A percentile compares a stretch with the other conserved stretches of the same genome.
Evolutionary conservation across 2,113 vertebrate genomes (phyloP).

Genomic region (Rhipidura dahli): DNA sequence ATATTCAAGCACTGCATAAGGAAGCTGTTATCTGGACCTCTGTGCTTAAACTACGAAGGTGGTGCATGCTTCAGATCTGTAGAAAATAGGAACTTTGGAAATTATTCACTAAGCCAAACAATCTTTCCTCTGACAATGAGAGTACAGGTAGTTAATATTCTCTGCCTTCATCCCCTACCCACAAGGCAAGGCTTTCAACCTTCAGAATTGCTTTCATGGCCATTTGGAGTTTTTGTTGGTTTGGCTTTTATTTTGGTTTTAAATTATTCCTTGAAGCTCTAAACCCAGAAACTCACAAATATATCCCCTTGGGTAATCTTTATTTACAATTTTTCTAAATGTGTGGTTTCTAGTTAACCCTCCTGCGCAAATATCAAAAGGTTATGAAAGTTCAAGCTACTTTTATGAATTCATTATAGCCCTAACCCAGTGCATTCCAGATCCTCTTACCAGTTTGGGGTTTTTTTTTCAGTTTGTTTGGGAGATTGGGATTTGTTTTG

Average conservation of each 20-base stretch:
- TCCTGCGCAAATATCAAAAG: background rate
- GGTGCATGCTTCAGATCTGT: background rate
- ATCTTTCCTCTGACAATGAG: background rate
- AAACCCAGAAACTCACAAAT: background rate
- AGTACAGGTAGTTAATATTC: background rate
- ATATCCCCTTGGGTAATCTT: background rate
- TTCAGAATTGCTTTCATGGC: background rate
- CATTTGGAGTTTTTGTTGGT: fast-evolving
- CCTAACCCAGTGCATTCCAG: background rate
- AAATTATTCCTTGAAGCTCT: background rate
- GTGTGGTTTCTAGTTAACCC: background rate
- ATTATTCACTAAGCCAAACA: background rate
- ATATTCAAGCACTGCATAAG: background rate
- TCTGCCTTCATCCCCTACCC: background rate
- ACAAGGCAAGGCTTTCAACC: background rate
- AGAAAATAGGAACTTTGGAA: background rate
- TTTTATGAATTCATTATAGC: background rate
- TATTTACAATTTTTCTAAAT: background rate
- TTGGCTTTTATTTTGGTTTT: background rate
- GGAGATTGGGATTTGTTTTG: background rate
- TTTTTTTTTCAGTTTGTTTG: background rate
- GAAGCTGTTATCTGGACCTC: background rate
- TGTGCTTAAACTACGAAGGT: background rate
- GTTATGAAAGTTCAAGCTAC: background rate
- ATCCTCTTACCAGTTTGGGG: background rate